Evolutionary conservation across 1,140 invertebrate species (phyloP), one percentile per base, ranked within the genome.

Genomic region (Achroia grisella): DNA sequence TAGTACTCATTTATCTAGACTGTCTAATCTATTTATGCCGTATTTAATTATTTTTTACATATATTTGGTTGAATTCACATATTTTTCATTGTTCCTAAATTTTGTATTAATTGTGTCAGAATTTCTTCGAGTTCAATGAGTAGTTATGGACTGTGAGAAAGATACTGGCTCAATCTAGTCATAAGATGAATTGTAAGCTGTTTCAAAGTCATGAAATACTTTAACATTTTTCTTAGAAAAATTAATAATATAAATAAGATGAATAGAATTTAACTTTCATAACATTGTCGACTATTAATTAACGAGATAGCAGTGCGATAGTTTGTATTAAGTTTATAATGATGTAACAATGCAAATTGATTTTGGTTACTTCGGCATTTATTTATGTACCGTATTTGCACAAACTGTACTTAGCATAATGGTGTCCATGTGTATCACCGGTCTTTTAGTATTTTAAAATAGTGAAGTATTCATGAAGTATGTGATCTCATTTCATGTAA

Each of bases 111-210:
- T 77, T 72, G 70, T 57, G 71, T 80, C 79, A 71, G 73, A 73
- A 72, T 72, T 65, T 65, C 67, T 71, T 67, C 55, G 55, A 67
- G 62, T 69, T 73, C 57, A 53, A 52, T 66, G 61, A 56, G 57
- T 61, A 56, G 52, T 55, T 51, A 61, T 65, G 64, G 60, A 70
- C 64, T 71, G 68, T 77, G 55, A 68, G 64, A 65, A 68, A 61
- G 68, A 70, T 60, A 81, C 78, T 82, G 80, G 76, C 80, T 84
- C 80, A 84, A 82, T 84, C 80, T 84, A 84, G 80, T 84, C 80
- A 84, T 84, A 84, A 84, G 78, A 82, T 81, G 67, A 74, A 77
- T 80, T 70, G 60, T 77, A 72, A 80, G 69, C 63, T 77, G 58
- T 72, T 77, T 62, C 72, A 67, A 70, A 71, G 56, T 67, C 69